Evolutionary conservation across 2,888 invertebrate genomes (phyloP).

Genomic region (Belgica antarctica): DNA sequence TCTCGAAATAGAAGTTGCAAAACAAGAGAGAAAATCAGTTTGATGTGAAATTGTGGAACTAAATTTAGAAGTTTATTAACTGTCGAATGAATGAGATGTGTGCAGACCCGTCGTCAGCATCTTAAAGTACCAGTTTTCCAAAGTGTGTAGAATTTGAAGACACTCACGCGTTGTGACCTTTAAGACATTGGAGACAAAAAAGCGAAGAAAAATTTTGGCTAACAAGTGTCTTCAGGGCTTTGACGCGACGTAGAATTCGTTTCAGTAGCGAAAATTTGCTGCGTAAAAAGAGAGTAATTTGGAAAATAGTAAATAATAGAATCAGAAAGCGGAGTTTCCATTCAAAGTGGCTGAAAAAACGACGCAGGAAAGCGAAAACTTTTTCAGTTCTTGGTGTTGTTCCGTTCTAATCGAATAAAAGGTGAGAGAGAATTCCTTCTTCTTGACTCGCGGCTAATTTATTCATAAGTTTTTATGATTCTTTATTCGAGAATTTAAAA

Average conservation of each 20-base stretch:
- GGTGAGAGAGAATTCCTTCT: background rate
- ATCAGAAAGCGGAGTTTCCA: background rate
- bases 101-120: background rate
- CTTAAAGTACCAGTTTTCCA: background rate
- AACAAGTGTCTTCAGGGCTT: background rate
- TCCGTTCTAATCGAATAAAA: too few relatives aligned
- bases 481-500: slow-evolving; percentile 7
- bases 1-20: slow-evolving; percentile 11
- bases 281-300: slow-evolving; percentile 3
- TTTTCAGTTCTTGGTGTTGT: too few relatives aligned
- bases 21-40: background rate
- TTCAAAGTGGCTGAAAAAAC: background rate
- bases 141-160: background rate
- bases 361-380: too few relatives aligned
- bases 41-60: slow-evolving; percentile 12
- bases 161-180: background rate
- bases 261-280: background rate
- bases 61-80: slow-evolving; percentile 29
- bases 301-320: slow-evolving; percentile 7
- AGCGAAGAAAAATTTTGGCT: background rate
- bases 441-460: background rate
- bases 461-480: slow-evolving; percentile 8
- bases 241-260: background rate
- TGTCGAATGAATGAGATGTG: background rate
- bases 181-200: background rate